Evolutionary conservation across 2,888 invertebrate genomes (phyloP), one percentile per base, ranked within the genome.

Genomic region (Diarsia rubi): DNA sequence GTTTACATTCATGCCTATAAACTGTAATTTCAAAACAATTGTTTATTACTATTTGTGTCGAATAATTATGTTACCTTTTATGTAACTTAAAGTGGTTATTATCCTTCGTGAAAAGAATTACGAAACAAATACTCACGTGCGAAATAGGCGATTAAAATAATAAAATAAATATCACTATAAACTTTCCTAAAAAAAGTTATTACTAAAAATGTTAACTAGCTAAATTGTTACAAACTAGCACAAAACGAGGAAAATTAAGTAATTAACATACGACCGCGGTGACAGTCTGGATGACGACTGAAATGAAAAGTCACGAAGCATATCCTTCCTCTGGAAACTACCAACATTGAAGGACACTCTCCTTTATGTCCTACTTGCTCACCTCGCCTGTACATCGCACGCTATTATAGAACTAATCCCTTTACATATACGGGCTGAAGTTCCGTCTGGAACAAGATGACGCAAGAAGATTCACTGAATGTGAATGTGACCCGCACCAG

Each of bases 361-460:
- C 92, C 92, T 94, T 94, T 95, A 92, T 95, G 90, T 91, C 88
- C 91, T 90, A 94, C 90, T 94, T 94, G 95, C 90, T 95, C 93
- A 95, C 95, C 95, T 96, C 92, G 93, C 88, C 78, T 72, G 75
- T 79, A 83, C 82, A 78, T 79, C 83, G 76, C 69, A 86, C 49
- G 69, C 87, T 12, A 88, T 77, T 87, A 78, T 86, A n/a, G 65
- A 73, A 79, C 75, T 80, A 81, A 87, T 78, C 12, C n/a, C 44
- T 52, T 70, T 54, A 70, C 45, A 45, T 24, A 87, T 91, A 93
- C 86, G 88, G 91, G 82, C 84, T 73, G 84, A 86, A 90, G 84
- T 93, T 81, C 83, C 81, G 81, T 75, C 65, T 72, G 78, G 4
- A 73, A 67, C 24, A 75, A 68, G 81, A 82, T 89, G 90, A 91